Evolutionary conservation across 2,113 vertebrate species (phyloP).

Genomic region (Hemiscyllium ocellatum): DNA sequence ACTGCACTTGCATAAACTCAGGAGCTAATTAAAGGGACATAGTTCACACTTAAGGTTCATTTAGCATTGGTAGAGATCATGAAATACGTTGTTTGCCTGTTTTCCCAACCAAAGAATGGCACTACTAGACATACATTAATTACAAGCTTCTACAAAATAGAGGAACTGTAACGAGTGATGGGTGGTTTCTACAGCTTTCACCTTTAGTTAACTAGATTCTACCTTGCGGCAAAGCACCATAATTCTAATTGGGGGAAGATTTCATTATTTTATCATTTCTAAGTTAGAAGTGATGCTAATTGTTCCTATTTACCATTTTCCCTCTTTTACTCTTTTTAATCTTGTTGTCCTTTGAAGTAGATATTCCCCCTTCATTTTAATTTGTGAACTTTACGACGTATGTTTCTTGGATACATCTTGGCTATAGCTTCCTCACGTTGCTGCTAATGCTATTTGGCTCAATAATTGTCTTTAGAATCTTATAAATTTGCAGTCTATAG

Average conservation of each 20-base stretch:
- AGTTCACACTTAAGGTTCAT: neutral
- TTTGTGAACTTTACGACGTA: neutral
- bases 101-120: too few species aligned
- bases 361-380: neutral
- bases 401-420: neutral
- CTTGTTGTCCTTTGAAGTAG: neutral
- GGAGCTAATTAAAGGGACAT: neutral
- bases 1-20: neutral
- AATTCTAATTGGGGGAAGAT: neutral
- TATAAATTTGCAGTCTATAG: neutral
- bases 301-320: neutral
- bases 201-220: neutral
- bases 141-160: too few species aligned
- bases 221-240: neutral
- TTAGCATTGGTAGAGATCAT: neutral
- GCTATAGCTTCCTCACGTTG: neutral
- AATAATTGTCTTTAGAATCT: neutral
- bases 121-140: too few species aligned
- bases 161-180: too few species aligned
- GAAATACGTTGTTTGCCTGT: neutral
- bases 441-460: neutral
- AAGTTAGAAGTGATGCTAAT: neutral
- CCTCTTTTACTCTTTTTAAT: neutral
- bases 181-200: too few species aligned
- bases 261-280: neutral